A percentile compares a stretch with the other conserved stretches of the same genome.
Conservation (phyloP, 2,888 invertebrate species). For the Cantharis flavilabris region DNA sequence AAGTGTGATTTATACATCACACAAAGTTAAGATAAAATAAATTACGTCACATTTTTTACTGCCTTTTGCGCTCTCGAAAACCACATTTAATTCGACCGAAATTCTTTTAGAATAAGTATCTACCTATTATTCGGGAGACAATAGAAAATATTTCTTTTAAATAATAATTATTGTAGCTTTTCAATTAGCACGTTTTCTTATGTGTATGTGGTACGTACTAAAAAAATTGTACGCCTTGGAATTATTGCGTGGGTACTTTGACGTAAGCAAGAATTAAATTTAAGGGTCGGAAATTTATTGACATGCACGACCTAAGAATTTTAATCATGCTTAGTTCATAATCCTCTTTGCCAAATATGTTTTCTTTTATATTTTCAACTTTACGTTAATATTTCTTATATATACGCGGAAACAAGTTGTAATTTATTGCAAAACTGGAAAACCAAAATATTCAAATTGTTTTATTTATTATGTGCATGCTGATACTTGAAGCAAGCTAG, state of each 20-base stretch:
- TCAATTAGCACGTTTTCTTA: background rate
- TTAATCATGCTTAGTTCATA: background rate
- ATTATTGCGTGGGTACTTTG: conserved; percentile 14
- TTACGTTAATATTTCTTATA: background rate
- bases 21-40: background rate
- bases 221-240: background rate
- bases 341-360: background rate
- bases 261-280: conserved; percentile 8
- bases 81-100: background rate
- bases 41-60: conserved; percentile 8
- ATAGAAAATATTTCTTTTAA: background rate
- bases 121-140: too few relatives aligned
- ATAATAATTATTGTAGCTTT: background rate
- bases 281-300: conserved; percentile 1
- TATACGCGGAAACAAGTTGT: background rate
- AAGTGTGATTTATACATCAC: conserved; percentile 7
- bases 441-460: background rate
- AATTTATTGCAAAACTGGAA: background rate
- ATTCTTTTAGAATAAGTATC: background rate
- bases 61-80: background rate
- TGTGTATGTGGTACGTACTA: background rate
- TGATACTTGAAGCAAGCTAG: background rate
- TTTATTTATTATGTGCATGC: background rate
- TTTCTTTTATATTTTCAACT: background rate
- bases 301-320: background rate